Base-by-base conservation (phyloP, 2,113 vertebrate species). In the Rhinichthys klamathensis region DNA sequence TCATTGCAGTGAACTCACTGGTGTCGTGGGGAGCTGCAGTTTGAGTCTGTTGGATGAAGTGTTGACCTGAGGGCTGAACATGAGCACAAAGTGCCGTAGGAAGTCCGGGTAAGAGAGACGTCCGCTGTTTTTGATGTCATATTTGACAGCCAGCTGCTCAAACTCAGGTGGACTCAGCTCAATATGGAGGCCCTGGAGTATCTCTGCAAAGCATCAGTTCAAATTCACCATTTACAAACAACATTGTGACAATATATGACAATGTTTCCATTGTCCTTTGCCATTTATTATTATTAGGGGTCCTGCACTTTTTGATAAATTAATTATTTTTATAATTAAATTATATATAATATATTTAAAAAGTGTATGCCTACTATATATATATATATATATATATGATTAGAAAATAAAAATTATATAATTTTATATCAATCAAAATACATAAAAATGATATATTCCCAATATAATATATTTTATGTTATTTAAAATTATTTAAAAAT, bases 41-140 rank as follows among this genome's bases (percentile, higher is more conserved):
- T 89, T 91, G 85, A 93, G 61, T 30, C 93, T 92, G 61, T 87
- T 90, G 51, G 88, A 65, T 32, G 91, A 85, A 0, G 90, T 87
- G 1, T 70, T 86, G 58, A 92, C 86, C 82, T 67, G 89, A 0
- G 91, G 85, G 65, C 90, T 92, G 38, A 94, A 79, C 46, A 92
- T 88, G 2, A 96, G 92, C 13, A 94, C 86, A 2, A 91, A 91
- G 75, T 92, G 93, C 65, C 93, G 93, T 30, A 96, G 87, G 87
- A 96, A 95, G 75, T 92, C 87, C 0, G 75, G 91, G 85, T 95
- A 96, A 0, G 94, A 93, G 70, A 96, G 89, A 0, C 11, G 88
- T 25, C 94, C 91, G 0, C 88, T 91, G 67, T 61, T 91, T 77
- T 80, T 92, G 15, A 93, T 75, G 69, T 84, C 84, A 58, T 81